Evolutionary conservation across 1,140 invertebrate species (phyloP).

Genomic region (Drosophila eugracilis): DNA sequence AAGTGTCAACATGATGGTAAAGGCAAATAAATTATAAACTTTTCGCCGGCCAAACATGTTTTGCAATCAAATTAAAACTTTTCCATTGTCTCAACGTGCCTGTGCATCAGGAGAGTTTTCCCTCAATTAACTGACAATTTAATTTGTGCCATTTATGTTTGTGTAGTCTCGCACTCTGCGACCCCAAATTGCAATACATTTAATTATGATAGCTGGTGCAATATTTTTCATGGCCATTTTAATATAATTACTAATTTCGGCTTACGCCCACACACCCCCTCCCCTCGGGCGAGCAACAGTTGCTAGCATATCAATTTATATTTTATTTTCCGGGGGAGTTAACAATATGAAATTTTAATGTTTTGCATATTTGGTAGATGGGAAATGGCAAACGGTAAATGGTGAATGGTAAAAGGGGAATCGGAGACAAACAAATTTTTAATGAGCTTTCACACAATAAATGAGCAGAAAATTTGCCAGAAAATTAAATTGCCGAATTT

Average conservation of each 20-base stretch:
- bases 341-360: conserved; percentile 57
- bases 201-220: conserved; percentile 33
- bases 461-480: conserved; percentile 44
- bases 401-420: background rate
- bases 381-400: no score
- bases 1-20: background rate
- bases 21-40: conserved; percentile 37
- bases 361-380: conserved; percentile 27
- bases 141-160: conserved; percentile 34
- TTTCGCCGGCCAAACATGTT: conserved; percentile 5
- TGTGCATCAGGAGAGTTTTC: conserved; percentile 17
- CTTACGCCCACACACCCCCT: conserved; percentile 30
- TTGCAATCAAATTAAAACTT: conserved; percentile 41
- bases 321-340: conserved; percentile 44
- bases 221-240: conserved; percentile 60
- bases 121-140: conserved; percentile 44
- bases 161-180: conserved; percentile 6
- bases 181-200: conserved; percentile 39
- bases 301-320: conserved; percentile 57
- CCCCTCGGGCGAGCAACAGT: conserved; percentile 43
- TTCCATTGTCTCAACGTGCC: conserved; percentile 37
- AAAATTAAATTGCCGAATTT: conserved; percentile 51
- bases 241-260: conserved; percentile 62
- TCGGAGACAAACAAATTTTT: conserved; percentile 53
- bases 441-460: conserved; percentile 66